Percentiles rank a stretch among this genome's conserved stretches.
Conservation (phyloP, 2,888 invertebrate species). For the Halictus ligatus region DNA sequence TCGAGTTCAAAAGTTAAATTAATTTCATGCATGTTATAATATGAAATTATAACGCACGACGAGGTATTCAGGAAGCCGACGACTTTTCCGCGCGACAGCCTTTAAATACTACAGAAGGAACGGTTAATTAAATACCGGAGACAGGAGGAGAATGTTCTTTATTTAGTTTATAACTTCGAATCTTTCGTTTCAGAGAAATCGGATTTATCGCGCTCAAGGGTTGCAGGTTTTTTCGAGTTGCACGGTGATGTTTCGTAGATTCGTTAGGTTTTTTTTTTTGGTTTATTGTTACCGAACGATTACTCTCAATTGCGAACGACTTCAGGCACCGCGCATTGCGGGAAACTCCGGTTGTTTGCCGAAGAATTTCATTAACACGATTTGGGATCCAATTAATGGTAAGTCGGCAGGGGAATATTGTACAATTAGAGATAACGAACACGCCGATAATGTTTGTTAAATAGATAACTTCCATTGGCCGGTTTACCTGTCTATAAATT, state of each 20-base stretch:
- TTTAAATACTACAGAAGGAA: background rate
- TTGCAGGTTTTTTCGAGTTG: background rate
- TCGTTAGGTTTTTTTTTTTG: too few relatives aligned
- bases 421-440: conserved; percentile 49
- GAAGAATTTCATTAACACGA: conserved; percentile 52
- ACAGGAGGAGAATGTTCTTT: background rate
- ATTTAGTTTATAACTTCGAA: background rate
- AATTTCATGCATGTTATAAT: background rate
- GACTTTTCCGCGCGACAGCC: background rate
- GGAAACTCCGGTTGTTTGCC: conserved; percentile 21
- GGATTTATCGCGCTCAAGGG: background rate
- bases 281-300: background rate
- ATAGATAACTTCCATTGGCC: conserved; percentile 50
- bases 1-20: background rate
- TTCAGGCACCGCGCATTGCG: background rate
- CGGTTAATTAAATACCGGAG: background rate
- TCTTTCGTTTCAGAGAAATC: background rate
- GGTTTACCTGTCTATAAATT: conserved; percentile 20
- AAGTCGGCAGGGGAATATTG: conserved; percentile 42
- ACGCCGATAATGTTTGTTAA: conserved; percentile 45
- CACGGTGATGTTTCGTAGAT: background rate
- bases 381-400: conserved; percentile 45
- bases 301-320: background rate
- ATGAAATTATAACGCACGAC: background rate
- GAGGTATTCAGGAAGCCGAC: background rate